phyloP scores from a whole-genome alignment of 2,797 vertebrate genomes.

The Geotrypetes seraphini region DNA sequence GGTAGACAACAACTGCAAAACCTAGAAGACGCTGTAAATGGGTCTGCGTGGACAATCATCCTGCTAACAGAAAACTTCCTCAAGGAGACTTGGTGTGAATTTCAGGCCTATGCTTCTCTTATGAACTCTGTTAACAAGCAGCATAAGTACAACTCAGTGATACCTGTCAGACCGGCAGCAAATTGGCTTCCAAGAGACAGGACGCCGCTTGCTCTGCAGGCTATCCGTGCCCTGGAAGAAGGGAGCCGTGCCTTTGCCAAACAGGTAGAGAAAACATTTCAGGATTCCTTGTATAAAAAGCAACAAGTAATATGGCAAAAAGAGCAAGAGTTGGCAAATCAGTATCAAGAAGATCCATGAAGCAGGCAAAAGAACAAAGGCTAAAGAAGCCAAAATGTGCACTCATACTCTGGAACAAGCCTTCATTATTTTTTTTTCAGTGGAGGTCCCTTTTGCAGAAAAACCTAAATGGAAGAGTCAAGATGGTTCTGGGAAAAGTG shows the following conservation, averaged over 20 bases:
- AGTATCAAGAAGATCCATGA: not conserved
- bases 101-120: constrained; percentile 32
- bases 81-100: constrained; percentile 31
- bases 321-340: not conserved
- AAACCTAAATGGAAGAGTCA: too few species aligned
- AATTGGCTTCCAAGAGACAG: constrained; percentile 28
- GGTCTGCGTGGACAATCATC: constrained; percentile 30
- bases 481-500: too few species aligned
- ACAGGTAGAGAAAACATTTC: constrained; percentile 37
- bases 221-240: constrained; percentile 37
- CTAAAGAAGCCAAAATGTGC: constrained; percentile 3
- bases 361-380: not conserved
- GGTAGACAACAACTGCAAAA: constrained; percentile 33
- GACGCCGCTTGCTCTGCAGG: constrained; percentile 27
- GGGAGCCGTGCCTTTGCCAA: constrained; percentile 30
- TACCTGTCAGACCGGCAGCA: constrained; percentile 36
- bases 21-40: constrained; percentile 22
- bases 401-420: too few species aligned
- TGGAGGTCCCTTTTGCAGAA: too few species aligned
- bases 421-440: constrained; percentile 6
- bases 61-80: constrained; percentile 37
- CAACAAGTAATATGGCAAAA: constrained; percentile 18
- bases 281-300: constrained; percentile 22
- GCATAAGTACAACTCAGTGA: constrained; percentile 37
- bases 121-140: constrained; percentile 30